Conservation (phyloP, 1,140 invertebrate genomes). For the Drosophila tristis region DNA sequence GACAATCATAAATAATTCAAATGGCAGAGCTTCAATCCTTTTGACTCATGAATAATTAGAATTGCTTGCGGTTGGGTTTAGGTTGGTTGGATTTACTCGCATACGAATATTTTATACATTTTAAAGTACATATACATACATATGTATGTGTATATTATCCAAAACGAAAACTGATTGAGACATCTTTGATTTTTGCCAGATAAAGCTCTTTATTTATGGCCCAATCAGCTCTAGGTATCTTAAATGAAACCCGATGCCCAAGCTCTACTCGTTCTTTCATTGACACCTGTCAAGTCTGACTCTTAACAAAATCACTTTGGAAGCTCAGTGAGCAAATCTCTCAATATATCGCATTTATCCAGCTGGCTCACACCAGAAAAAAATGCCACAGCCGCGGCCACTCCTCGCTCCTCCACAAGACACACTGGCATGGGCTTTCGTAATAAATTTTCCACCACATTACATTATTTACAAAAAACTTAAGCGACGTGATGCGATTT, state of each 20-base stretch:
- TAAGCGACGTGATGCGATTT: constrained; percentile 77
- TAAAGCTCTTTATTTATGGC: background rate
- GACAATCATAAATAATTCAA: constrained; percentile 46
- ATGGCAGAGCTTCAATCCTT: constrained; percentile 29
- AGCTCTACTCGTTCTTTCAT: constrained; percentile 17
- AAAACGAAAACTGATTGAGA: background rate
- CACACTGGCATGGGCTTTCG: constrained; percentile 39
- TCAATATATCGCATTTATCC: constrained; percentile 73
- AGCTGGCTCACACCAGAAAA: constrained; percentile 33
- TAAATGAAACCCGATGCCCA: background rate
- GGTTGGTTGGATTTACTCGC: background rate
- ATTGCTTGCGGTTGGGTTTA: constrained; percentile 4
- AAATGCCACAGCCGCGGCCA: constrained; percentile 14
- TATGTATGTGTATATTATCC: background rate
- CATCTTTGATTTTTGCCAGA: background rate
- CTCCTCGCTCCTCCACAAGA: constrained; percentile 8
- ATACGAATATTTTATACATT: background rate
- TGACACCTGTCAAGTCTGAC: constrained; percentile 51
- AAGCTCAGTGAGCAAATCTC: constrained; percentile 45
- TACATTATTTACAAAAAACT: constrained; percentile 76
- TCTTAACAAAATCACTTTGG: constrained; percentile 27
- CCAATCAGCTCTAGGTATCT: constrained; percentile 7
- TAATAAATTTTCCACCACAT: constrained; percentile 81
- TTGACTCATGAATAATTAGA: constrained; percentile 37
- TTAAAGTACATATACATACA: background rate